Conservation (phyloP, 2,113 vertebrate genomes). For the Setophaga kirtlandii region DNA sequence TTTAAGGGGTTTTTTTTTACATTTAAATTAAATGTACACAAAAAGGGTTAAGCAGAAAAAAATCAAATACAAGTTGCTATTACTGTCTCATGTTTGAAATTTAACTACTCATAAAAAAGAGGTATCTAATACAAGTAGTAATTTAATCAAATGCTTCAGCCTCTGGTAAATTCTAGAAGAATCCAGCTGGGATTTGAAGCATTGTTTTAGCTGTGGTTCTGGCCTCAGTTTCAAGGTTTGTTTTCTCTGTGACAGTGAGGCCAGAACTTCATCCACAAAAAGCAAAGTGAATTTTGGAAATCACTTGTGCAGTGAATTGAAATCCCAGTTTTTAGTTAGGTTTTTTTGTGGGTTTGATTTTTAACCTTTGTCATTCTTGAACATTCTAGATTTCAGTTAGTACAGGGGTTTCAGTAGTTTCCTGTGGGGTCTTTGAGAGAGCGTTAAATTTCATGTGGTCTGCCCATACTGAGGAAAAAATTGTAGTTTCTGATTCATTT, state of each 20-base stretch:
- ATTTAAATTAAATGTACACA: background rate
- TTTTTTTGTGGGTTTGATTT: background rate
- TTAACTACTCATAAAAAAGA: background rate
- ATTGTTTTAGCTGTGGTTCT: background rate
- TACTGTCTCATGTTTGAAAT: background rate
- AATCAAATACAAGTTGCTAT: background rate
- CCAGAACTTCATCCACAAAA: background rate
- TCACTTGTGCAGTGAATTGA: background rate
- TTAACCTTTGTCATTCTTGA: background rate
- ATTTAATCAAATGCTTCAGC: background rate
- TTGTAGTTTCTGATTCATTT: background rate
- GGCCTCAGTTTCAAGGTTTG: background rate
- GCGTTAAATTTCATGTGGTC: background rate
- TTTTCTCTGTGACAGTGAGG: background rate
- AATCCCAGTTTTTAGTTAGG: background rate
- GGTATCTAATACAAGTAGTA: background rate
- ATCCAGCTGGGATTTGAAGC: background rate
- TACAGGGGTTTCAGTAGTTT: background rate
- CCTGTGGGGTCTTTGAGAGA: background rate
- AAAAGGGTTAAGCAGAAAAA: background rate
- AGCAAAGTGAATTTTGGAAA: background rate
- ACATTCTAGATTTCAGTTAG: background rate
- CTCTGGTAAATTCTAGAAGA: background rate
- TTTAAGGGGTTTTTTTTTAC: background rate
- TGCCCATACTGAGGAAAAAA: background rate